Percentiles rank a stretch among this genome's conserved stretches.
Conservation (phyloP, 1,140 invertebrate genomes). For the Cataglyphis hispanica region DNA sequence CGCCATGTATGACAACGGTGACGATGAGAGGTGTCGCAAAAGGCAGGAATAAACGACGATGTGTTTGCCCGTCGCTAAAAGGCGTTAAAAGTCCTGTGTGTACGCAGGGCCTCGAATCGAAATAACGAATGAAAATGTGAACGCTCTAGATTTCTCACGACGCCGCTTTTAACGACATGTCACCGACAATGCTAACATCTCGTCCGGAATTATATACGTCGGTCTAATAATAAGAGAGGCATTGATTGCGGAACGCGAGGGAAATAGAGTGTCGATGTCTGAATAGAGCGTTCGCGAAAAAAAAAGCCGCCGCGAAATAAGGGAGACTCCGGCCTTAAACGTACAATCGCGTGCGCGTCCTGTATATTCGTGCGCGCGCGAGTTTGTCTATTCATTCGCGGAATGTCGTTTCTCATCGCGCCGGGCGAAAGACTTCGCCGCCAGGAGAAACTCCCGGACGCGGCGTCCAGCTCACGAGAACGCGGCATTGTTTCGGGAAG, state of each 20-base stretch:
- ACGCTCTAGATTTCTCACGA: slow-evolving; percentile 27
- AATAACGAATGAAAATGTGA: slow-evolving; percentile 21
- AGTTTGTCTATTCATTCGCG: slow-evolving; percentile 41
- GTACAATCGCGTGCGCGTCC: slow-evolving; percentile 50
- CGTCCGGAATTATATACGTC: slow-evolving; percentile 3
- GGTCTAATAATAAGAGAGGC: slow-evolving; percentile 13
- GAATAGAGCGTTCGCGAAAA: slow-evolving; percentile 25
- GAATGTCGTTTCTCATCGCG: slow-evolving; percentile 26
- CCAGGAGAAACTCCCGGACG: neutral
- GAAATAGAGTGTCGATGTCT: slow-evolving; percentile 15
- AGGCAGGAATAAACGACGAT: slow-evolving; percentile 33
- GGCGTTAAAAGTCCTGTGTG: slow-evolving; percentile 41
- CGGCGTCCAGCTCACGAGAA: neutral
- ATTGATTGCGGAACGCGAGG: neutral
- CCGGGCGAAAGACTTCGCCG: neutral
- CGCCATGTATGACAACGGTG: neutral
- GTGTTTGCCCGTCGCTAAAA: slow-evolving; percentile 48
- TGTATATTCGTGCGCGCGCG: neutral
- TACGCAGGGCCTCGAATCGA: slow-evolving; percentile 23
- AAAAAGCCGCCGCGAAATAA: slow-evolving; percentile 21
- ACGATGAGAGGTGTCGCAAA: neutral
- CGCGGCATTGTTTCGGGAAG: slow-evolving; percentile 7
- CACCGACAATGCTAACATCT: neutral
- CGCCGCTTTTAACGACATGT: slow-evolving; percentile 44
- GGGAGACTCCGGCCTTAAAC: slow-evolving; percentile 29